Base-by-base conservation (phyloP, 2,888 invertebrate species). In the Corbicula japonica region DNA sequence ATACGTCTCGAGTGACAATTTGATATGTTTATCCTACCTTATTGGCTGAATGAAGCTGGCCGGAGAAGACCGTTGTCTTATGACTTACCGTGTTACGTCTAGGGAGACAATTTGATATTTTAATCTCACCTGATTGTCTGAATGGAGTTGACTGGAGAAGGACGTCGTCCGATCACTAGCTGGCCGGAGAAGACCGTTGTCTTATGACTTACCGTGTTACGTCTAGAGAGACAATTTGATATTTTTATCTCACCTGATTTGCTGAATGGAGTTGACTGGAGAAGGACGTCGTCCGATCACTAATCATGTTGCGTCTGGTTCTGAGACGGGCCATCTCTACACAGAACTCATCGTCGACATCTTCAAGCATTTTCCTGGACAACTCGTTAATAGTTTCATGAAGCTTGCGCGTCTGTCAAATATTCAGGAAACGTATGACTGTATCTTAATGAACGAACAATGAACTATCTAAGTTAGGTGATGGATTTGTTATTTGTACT, bases 31-130 rank as follows among this genome's bases (percentile, higher is more conserved):
- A n/a, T 18, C 15, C 15, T 58, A 83, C 81, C 75, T 86, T 82
- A 58, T 84, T 83, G 15, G 83, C 86, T 10, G 86, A 84, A 48
- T 86, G 86, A n/a, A 86, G 77, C 63, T 86, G 84, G n/a, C 74
- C 63, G 2, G 86, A 78, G 46, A 86, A 76, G 10, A 79, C 75
- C 12, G 80, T 84, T 18, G 84, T 75, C n/a, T 70, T 78, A 35
- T 86, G 80, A 26, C 83, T 84, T 15, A 86, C 74, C 79, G 81
- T 81, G 28, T 72, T 62, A 26, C 81, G 73, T n/a, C n/a, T n/a
- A n/a, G n/a, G n/a, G n/a, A n/a, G n/a, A n/a, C n/a, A n/a, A n/a
- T n/a, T n/a, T n/a, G n/a, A n/a, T n/a, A n/a, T n/a, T n/a, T n/a
- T n/a, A n/a, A n/a, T n/a, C n/a, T n/a, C n/a, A n/a, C n/a, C n/a